Evolutionary conservation across 2,888 invertebrate species (phyloP).

Genomic region (Euspilapteryx auroguttella): DNA sequence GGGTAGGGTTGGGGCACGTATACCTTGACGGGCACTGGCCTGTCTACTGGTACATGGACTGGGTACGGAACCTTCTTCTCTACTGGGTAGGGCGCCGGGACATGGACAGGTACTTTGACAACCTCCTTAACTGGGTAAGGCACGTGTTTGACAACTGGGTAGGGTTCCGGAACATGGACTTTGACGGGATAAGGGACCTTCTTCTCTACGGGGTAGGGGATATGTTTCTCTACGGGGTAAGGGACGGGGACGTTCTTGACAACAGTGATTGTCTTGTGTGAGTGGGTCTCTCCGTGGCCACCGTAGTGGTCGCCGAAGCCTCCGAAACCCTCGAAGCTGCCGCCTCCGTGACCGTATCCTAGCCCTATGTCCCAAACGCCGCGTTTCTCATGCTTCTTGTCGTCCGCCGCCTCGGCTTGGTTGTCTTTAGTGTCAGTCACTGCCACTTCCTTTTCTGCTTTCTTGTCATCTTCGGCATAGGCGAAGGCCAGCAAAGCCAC

Average conservation of each 20-base stretch:
- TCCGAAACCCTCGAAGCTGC: constrained; percentile 24
- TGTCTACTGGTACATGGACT: constrained; percentile 53
- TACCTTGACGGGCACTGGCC: constrained; percentile 52
- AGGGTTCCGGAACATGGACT: constrained; percentile 70
- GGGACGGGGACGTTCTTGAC: constrained; percentile 73
- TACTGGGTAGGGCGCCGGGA: constrained; percentile 72
- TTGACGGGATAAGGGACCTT: constrained; percentile 64
- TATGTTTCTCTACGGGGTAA: constrained; percentile 72
- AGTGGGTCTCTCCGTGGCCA: constrained; percentile 49
- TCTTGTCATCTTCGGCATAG: constrained; percentile 60
- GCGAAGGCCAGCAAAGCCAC: constrained; percentile 64
- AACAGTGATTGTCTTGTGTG: constrained; percentile 70
- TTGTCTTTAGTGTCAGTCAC: constrained; percentile 55
- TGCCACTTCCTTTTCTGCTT: constrained; percentile 61
- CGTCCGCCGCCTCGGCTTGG: constrained; percentile 44
- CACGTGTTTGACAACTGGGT: constrained; percentile 67
- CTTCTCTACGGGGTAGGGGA: constrained; percentile 69
- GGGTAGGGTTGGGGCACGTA: constrained; percentile 62
- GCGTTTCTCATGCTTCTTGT: constrained; percentile 76
- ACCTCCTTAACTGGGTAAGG: constrained; percentile 68
- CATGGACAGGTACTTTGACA: constrained; percentile 63
- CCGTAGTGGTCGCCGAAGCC: constrained; percentile 22
- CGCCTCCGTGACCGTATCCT: constrained; percentile 40
- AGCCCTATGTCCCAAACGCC: constrained; percentile 64
- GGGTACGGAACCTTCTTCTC: constrained; percentile 62